A percentile compares a stretch with the other conserved stretches of the same genome.
These are phyloP conservation scores for Drosophila arawakana DNA, from an alignment of 1,140 invertebrate species.

Conservation along the genomic window DNA sequence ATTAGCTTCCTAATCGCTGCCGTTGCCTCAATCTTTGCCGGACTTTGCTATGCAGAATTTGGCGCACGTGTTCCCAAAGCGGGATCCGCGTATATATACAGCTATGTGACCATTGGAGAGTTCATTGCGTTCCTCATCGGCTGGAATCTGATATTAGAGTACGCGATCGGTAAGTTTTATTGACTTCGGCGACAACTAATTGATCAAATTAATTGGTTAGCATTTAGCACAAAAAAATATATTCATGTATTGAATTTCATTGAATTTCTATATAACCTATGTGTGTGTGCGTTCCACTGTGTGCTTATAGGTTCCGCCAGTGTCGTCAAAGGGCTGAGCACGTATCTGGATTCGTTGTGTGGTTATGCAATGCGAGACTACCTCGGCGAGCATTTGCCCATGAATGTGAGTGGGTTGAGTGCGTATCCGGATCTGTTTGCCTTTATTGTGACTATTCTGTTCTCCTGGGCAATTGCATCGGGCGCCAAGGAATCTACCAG, in stretches of 20 bases:
- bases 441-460: conserved; percentile 88
- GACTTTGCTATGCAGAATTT: conserved; percentile 95
- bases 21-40: conserved; percentile 94
- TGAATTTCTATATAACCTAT: background rate
- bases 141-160: conserved; percentile 96
- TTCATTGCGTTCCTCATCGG: conserved; percentile 91
- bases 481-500: conserved; percentile 95
- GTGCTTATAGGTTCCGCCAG: conserved; percentile 90
- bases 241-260: conserved; percentile 8
- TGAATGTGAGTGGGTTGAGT: conserved; percentile 89
- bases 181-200: conserved; percentile 44
- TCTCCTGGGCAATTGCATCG: conserved; percentile 89
- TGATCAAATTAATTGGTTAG: conserved; percentile 62
- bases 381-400: conserved; percentile 88
- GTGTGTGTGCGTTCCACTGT: background rate
- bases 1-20: conserved; percentile 95
- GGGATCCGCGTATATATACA: conserved; percentile 95
- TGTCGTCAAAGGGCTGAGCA: conserved; percentile 95
- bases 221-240: conserved; percentile 23
- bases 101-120: conserved; percentile 95
- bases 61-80: conserved; percentile 93
- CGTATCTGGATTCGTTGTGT: conserved; percentile 93
- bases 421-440: conserved; percentile 94
- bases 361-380: conserved; percentile 89
- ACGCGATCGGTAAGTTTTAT: conserved; percentile 90